These are phyloP conservation scores for Wasmannia auropunctata DNA, from an alignment of 1,140 invertebrate genomes.

Conservation along the genomic window DNA sequence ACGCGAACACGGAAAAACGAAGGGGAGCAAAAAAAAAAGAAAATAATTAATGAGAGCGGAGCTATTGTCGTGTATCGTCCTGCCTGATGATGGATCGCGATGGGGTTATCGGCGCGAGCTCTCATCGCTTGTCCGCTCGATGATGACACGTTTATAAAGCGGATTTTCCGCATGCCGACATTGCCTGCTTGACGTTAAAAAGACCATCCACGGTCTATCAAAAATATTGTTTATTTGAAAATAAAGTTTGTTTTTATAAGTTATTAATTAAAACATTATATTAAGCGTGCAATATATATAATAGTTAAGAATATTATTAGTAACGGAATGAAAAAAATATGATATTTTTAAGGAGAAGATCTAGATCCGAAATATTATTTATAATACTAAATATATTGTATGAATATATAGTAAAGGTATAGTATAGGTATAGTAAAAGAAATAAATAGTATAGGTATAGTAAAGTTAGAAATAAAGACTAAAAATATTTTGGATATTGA, in stretches of 20 bases:
- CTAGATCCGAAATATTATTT: neutral
- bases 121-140: constrained; percentile 49
- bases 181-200: constrained; percentile 25
- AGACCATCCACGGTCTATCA: constrained; percentile 32
- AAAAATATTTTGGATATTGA: neutral
- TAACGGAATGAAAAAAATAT: neutral
- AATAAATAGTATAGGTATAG: neutral
- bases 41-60: constrained; percentile 60
- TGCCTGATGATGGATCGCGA: constrained; percentile 57
- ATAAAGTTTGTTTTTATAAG: constrained; percentile 17
- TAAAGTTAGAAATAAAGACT: no score
- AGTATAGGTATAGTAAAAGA: no score
- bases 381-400: neutral
- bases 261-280: constrained; percentile 2
- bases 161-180: constrained; percentile 48
- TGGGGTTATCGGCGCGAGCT: constrained; percentile 48
- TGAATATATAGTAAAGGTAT: neutral
- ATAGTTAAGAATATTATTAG: neutral
- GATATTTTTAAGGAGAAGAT: neutral
- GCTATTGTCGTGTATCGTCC: constrained; percentile 58
- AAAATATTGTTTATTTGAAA: constrained; percentile 43
- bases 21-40: constrained; percentile 5
- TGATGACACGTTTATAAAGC: constrained; percentile 58
- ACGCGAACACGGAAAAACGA: constrained; percentile 33
- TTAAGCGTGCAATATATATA: neutral